These are phyloP conservation scores for Metaphire vulgaris DNA, from an alignment of 1,140 invertebrate genomes.

Conservation along the genomic window DNA sequence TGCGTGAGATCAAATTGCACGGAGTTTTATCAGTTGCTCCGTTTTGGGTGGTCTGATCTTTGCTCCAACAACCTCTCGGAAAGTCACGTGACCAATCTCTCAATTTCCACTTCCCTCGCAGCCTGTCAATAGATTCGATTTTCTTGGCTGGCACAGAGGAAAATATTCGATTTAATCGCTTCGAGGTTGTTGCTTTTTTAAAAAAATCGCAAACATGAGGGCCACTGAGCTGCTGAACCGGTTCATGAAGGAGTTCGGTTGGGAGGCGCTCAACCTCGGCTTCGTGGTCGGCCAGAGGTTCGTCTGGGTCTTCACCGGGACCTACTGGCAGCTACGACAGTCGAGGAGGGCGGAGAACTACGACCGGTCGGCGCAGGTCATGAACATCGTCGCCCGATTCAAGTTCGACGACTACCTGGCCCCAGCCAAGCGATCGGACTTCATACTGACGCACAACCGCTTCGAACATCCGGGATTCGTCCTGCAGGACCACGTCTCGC, in stretches of 20 bases:
- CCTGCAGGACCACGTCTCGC: slow-evolving; percentile 17
- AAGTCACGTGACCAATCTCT: no score
- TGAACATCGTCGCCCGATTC: not conserved
- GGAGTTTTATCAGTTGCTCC: no score
- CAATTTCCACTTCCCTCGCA: no score
- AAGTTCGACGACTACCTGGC: slow-evolving; percentile 12
- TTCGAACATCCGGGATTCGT: slow-evolving; percentile 19
- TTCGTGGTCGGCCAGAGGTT: not conserved
- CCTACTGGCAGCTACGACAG: not conserved
- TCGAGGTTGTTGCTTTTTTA: no score
- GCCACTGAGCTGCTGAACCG: not conserved
- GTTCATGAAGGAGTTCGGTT: not conserved
- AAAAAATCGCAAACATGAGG: not conserved
- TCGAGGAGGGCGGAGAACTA: not conserved
- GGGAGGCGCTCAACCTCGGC: not conserved
- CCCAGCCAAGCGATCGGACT: slow-evolving; percentile 14
- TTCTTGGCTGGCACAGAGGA: no score
- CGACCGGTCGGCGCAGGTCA: not conserved
- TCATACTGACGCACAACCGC: slow-evolving; percentile 11
- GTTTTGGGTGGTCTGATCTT: no score
- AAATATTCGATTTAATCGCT: no score
- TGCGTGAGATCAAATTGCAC: no score
- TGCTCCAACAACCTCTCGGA: no score
- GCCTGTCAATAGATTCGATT: no score
- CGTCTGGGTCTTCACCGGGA: not conserved